phyloP scores from a whole-genome alignment of 2,888 invertebrate genomes.

The Stenolophus ochropezus region DNA sequence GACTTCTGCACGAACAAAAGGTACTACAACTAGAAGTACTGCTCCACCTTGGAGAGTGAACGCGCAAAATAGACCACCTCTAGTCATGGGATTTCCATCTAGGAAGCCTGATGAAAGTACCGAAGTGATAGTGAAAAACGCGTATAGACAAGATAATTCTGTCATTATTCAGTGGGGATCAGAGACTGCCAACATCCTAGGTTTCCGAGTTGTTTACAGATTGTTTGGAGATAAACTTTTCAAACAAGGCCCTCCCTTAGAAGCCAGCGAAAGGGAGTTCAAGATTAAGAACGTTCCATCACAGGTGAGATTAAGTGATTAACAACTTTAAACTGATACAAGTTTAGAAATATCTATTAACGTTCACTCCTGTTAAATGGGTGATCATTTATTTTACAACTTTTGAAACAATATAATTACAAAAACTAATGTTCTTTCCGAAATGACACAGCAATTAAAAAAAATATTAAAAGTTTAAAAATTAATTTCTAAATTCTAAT shows the following conservation, averaged over 20 bases:
- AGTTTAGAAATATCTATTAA: neutral
- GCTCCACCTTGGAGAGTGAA: slow-evolving; percentile 70
- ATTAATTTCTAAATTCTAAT: too few relatives aligned
- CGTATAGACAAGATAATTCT: slow-evolving; percentile 88
- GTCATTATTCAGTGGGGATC: slow-evolving; percentile 95
- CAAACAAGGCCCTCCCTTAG: slow-evolving; percentile 92
- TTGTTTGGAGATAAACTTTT: slow-evolving; percentile 93
- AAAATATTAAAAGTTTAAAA: too few relatives aligned
- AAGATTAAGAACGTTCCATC: slow-evolving; percentile 94
- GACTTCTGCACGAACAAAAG: slow-evolving; percentile 67
- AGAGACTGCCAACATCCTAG: slow-evolving; percentile 89
- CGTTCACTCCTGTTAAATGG: neutral
- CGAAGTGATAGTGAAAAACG: slow-evolving; percentile 90
- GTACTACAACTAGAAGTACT: slow-evolving; percentile 67
- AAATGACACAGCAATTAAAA: too few relatives aligned
- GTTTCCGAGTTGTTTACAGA: slow-evolving; percentile 91
- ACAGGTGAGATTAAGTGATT: slow-evolving; percentile 76
- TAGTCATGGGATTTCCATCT: slow-evolving; percentile 82
- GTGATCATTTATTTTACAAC: neutral
- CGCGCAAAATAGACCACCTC: slow-evolving; percentile 78
- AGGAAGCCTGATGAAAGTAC: slow-evolving; percentile 79
- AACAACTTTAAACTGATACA: neutral
- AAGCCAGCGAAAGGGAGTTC: slow-evolving; percentile 92
- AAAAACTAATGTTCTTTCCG: too few relatives aligned
- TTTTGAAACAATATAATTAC: too few relatives aligned